Evolutionary conservation across 2,888 invertebrate genomes (phyloP), one percentile per base, ranked within the genome.

Genomic region (Brachycybe producta): DNA sequence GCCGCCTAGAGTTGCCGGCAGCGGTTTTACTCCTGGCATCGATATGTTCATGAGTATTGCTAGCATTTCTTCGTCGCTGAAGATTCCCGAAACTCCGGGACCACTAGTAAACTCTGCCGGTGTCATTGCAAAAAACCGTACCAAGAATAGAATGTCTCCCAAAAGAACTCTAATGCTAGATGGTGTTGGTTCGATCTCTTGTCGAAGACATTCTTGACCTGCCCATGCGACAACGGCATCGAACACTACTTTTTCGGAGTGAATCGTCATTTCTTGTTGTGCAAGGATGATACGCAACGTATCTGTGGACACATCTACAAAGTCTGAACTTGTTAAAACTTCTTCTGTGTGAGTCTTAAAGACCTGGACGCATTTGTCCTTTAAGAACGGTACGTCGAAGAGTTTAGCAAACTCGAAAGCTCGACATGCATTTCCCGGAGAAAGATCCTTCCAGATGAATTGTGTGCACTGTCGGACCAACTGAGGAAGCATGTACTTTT

Each of bases 391-490:
- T 62, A 86, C 85, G 54, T 87, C 86, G 66, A 86, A 87, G 0
- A 87, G 68, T 56, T 82, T 79, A 0, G 85, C 85, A 71, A 87
- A 87, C 63, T 87, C 86, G 62, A 84, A 86, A 0, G 86, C 85
- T 42, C 85, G 69, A 57, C 85, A 86, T 0, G 84, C 86, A 67
- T 85, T 86, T 60, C 79, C 79, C 0, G 84, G 80, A 52, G 79
- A 77, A 32, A 83, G 66, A 64, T 83, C 82, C 0, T 81, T 79
- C 84, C 85, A 86, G n/a, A 87, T 69, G 61, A 79, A 86, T 55
- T 79, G 76, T 0, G 84, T 86, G 62, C 87, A 87, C 58, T 83
- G 80, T 56, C 84, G 80, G 0, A 86, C 84, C 7, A 87, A 71
- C 65, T 81, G 79, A 0, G 86, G 86, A 49, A 87, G 65, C 81